A percentile compares a stretch with the other conserved stretches of the same genome.
phyloP scores from a whole-genome alignment of 2,888 invertebrate genomes.

The Heteromyza rotundicornis region DNA sequence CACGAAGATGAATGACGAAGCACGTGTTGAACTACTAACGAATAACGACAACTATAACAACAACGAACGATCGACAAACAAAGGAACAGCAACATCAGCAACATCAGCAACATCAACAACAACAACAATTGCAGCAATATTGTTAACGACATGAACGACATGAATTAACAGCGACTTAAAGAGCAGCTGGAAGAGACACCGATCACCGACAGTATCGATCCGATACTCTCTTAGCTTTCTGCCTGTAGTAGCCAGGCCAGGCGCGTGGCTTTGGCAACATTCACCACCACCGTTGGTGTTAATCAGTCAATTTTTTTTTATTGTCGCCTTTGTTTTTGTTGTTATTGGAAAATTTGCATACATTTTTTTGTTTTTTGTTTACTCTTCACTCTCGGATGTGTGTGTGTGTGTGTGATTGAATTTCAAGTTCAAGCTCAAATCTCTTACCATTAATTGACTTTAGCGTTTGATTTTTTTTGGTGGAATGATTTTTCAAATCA shows the following conservation, averaged over 20 bases:
- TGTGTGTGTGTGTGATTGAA: background rate
- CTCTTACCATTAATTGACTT: background rate
- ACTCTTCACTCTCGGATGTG: background rate
- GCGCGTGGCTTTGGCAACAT: constrained; percentile 11
- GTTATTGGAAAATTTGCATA: constrained; percentile 11
- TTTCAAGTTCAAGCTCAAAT: constrained; percentile 17
- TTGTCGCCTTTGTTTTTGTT: background rate
- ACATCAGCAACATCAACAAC: constrained; percentile 6
- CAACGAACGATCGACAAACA: no score
- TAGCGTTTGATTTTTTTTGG: background rate
- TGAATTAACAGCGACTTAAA: background rate
- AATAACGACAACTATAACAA: no score
- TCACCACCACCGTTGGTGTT: background rate
- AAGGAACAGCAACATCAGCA: constrained; percentile 8
- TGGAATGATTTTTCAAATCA: background rate
- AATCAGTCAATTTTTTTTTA: background rate
- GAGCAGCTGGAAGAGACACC: background rate
- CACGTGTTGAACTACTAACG: no score
- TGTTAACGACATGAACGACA: background rate
- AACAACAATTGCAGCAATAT: no score
- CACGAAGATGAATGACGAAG: background rate
- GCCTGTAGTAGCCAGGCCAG: background rate
- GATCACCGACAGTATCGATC: background rate
- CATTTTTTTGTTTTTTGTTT: background rate
- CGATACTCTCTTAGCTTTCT: background rate